These are phyloP conservation scores for Melanotaenia nigrans DNA, from an alignment of 2,797 vertebrate species.

Conservation along the genomic window DNA sequence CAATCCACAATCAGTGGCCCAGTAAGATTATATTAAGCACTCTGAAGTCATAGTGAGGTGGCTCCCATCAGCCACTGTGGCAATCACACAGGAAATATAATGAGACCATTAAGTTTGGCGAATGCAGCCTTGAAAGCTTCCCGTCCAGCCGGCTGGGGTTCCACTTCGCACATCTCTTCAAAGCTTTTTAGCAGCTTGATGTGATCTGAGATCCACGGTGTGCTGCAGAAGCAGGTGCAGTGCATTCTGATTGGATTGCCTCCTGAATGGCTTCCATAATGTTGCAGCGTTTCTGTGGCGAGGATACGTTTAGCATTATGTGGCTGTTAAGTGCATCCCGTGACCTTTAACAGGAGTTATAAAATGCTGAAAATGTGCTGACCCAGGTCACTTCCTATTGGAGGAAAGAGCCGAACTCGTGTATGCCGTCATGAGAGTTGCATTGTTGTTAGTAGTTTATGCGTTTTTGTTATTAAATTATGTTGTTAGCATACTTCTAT, in stretches of 20 bases:
- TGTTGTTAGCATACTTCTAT: background rate
- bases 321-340: slow-evolving; percentile 54
- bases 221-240: slow-evolving; percentile 49
- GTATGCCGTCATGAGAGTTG: background rate
- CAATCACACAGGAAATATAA: slow-evolving; percentile 68
- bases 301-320: slow-evolving; percentile 48
- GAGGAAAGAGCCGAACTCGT: background rate
- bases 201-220: slow-evolving; percentile 26
- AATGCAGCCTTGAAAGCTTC: slow-evolving; percentile 50
- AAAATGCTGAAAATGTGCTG: slow-evolving; percentile 57
- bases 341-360: slow-evolving; percentile 59
- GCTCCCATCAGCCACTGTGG: slow-evolving; percentile 40
- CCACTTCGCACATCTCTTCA: slow-evolving; percentile 37
- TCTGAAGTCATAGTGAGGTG: slow-evolving; percentile 51
- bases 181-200: slow-evolving; percentile 62
- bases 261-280: slow-evolving; percentile 58
- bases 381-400: slow-evolving; percentile 37
- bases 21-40: slow-evolving; percentile 70
- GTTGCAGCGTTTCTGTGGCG: slow-evolving; percentile 22
- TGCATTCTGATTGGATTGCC: slow-evolving; percentile 63
- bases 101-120: slow-evolving; percentile 67
- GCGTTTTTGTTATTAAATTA: background rate
- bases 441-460: background rate
- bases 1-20: slow-evolving; percentile 68
- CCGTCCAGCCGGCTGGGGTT: slow-evolving; percentile 37